These are phyloP conservation scores for Bos javanicus DNA, from an alignment of 2,113 vertebrate genomes.

Conservation along the genomic window DNA sequence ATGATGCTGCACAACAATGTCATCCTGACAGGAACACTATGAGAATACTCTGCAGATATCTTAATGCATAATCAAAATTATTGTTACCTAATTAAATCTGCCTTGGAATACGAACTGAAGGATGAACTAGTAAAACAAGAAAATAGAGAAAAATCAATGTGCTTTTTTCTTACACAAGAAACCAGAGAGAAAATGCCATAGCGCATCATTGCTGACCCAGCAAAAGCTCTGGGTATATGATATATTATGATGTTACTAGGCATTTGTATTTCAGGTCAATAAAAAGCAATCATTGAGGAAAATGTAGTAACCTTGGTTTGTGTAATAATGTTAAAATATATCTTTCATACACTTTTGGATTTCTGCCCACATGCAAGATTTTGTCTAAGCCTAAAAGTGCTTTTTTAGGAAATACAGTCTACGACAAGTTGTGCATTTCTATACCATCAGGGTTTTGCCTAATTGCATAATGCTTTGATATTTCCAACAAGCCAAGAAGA, in stretches of 20 bases:
- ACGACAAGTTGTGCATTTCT: slow-evolving; percentile 48
- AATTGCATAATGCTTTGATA: slow-evolving; percentile 72
- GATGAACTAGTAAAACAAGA: slow-evolving; percentile 59
- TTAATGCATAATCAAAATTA: slow-evolving; percentile 49
- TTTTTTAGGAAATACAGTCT: background rate
- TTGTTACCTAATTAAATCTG: slow-evolving; percentile 19
- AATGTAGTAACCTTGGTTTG: slow-evolving; percentile 63
- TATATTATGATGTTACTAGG: slow-evolving; percentile 40
- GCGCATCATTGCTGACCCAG: slow-evolving; percentile 24
- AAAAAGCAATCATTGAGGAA: slow-evolving; percentile 70
- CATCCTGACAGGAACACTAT: slow-evolving; percentile 2
- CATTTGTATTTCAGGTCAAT: slow-evolving; percentile 71
- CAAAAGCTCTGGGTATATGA: slow-evolving; percentile 27
- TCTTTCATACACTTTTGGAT: slow-evolving; percentile 9
- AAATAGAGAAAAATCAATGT: slow-evolving; percentile 51
- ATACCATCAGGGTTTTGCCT: slow-evolving; percentile 55
- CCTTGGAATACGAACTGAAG: slow-evolving; percentile 59
- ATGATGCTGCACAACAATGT: background rate
- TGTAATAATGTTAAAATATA: slow-evolving; percentile 57
- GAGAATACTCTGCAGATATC: background rate
- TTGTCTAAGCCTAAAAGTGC: background rate
- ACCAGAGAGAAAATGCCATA: slow-evolving; percentile 15
- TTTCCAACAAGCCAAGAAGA: slow-evolving; percentile 48
- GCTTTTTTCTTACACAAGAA: slow-evolving; percentile 17
- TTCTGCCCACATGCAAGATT: slow-evolving; percentile 30